Percentiles rank a stretch among this genome's conserved stretches.
phyloP scores from a whole-genome alignment of 2,888 invertebrate genomes.

The Allolobophora icterica region DNA sequence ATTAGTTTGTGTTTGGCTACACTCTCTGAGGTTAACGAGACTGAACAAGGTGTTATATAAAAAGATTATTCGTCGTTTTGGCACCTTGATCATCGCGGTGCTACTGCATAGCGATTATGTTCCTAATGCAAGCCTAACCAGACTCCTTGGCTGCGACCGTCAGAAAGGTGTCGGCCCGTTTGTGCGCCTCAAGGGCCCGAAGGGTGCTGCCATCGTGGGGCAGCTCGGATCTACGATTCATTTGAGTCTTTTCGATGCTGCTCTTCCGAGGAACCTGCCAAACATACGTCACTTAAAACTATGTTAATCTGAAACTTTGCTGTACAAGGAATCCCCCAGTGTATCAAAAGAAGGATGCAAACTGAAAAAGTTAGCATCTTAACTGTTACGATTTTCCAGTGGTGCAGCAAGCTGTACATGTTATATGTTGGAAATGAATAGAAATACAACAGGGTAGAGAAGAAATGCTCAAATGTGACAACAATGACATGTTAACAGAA shows the following conservation, averaged over 20 bases:
- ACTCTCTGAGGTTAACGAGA: slow-evolving; percentile 28
- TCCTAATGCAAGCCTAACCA: slow-evolving; percentile 22
- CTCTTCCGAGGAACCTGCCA: slow-evolving; percentile 36
- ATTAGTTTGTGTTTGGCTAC: not conserved
- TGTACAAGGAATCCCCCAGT: not conserved
- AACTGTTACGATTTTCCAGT: not conserved
- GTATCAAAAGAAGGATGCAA: not conserved
- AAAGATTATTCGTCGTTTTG: slow-evolving; percentile 18
- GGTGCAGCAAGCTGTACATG: not conserved
- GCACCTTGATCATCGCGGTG: slow-evolving; percentile 22
- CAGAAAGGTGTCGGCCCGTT: slow-evolving; percentile 75
- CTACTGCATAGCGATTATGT: slow-evolving; percentile 28
- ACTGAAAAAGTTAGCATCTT: not conserved
- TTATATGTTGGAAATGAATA: not conserved
- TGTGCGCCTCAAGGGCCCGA: slow-evolving; percentile 88
- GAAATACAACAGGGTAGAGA: not conserved
- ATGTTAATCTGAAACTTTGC: not conserved
- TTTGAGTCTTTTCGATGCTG: slow-evolving; percentile 78
- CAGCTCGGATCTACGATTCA: slow-evolving; percentile 92
- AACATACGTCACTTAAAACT: not conserved
- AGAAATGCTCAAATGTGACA: not conserved
- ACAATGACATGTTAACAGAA: too few species aligned
- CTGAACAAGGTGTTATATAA: slow-evolving; percentile 25
- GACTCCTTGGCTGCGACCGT: slow-evolving; percentile 35
- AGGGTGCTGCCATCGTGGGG: slow-evolving; percentile 91